These are phyloP conservation scores for Lasioglossum zephyrum DNA, from an alignment of 2,888 invertebrate species.

Conservation along the genomic window DNA sequence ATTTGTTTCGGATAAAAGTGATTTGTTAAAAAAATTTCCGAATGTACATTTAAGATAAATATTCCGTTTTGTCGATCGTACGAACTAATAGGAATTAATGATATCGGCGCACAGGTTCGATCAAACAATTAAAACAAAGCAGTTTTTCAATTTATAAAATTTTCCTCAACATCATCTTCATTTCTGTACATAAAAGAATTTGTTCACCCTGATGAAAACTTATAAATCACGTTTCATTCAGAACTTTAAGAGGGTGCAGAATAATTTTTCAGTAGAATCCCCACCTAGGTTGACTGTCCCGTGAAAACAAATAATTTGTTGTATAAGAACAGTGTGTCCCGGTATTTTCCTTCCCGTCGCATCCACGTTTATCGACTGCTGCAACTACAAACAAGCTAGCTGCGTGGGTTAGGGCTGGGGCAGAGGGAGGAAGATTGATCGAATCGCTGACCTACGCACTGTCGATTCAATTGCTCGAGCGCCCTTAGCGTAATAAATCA, in stretches of 20 bases:
- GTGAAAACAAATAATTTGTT: background rate
- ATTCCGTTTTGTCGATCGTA: no score
- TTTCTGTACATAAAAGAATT: no score
- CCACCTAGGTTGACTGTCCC: conserved; percentile 6
- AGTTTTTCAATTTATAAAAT: no score
- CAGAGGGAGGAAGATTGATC: conserved; percentile 46
- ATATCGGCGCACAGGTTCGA: no score
- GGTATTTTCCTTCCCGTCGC: background rate
- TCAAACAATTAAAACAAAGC: no score
- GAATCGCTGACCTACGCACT: conserved; percentile 52
- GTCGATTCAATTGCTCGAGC: conserved; percentile 50
- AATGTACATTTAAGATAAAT: no score
- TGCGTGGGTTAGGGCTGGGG: background rate
- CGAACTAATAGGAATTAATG: no score
- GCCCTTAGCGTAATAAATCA: conserved; percentile 44
- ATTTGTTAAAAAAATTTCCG: no score
- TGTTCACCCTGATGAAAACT: no score
- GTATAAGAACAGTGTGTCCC: background rate
- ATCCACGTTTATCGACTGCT: conserved; percentile 37
- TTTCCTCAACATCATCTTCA: no score
- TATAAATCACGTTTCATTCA: no score
- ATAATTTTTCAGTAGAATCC: conserved; percentile 17
- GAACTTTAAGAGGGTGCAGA: background rate
- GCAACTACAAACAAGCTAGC: conserved; percentile 24
- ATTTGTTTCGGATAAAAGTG: no score